phyloP scores from a whole-genome alignment of 2,888 invertebrate species.

The Hemistola chrysoprasaria region DNA sequence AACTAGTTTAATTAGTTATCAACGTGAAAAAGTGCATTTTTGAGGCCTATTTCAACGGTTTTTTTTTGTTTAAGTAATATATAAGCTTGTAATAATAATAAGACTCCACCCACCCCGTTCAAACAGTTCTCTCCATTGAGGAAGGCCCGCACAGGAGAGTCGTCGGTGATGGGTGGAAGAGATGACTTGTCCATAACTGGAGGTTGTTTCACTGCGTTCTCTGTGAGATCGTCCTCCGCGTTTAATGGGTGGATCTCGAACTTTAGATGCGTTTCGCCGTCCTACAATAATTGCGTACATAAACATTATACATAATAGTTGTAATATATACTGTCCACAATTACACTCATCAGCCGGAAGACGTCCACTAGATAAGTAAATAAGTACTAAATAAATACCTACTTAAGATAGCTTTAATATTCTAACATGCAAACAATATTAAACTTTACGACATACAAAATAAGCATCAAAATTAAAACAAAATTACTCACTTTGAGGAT shows the following conservation, averaged over 20 bases:
- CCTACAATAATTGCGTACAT: constrained; percentile 61
- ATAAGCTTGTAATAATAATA: too few species aligned
- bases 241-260: constrained; percentile 86
- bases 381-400: not conserved
- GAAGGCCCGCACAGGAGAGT: constrained; percentile 89
- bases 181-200: constrained; percentile 35
- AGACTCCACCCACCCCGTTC: constrained; percentile 85
- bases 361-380: too few species aligned
- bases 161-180: constrained; percentile 68
- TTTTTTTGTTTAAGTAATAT: too few species aligned
- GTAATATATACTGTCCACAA: too few species aligned
- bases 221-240: constrained; percentile 64
- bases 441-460: constrained; percentile 8
- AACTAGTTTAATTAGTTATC: too few species aligned
- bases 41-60: too few species aligned
- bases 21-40: too few species aligned
- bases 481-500: constrained; percentile 69
- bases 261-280: constrained; percentile 84
- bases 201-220: constrained; percentile 38
- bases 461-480: constrained; percentile 19
- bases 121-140: constrained; percentile 93
- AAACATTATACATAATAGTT: too few species aligned
- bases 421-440: constrained; percentile 18
- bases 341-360: too few species aligned
- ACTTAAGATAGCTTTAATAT: not conserved